These are phyloP conservation scores for Tyrophagus putrescentiae DNA, from an alignment of 1,140 invertebrate genomes.

Conservation along the genomic window DNA sequence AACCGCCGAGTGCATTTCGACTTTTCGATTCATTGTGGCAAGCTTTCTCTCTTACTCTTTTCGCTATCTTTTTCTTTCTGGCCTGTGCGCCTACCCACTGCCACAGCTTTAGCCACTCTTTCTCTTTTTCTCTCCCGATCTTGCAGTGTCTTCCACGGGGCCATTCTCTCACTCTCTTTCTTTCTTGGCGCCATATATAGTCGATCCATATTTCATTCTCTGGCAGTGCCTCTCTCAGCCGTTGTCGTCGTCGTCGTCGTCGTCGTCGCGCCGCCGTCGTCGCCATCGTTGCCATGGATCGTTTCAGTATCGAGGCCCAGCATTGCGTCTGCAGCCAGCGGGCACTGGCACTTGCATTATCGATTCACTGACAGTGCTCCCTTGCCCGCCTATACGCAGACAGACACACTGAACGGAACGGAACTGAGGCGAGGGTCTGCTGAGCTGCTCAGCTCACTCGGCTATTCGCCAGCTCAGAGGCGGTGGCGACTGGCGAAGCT, in stretches of 20 bases:
- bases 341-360: too few species aligned
- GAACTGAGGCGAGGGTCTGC: too few species aligned
- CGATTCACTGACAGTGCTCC: too few species aligned
- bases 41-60: not conserved
- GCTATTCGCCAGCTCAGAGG: too few species aligned
- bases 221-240: not conserved
- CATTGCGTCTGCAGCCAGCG: not conserved
- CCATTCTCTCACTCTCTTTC: slow-evolving; percentile 3
- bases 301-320: not conserved
- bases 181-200: too few species aligned
- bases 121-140: not conserved
- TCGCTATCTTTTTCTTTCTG: not conserved
- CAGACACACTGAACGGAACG: too few species aligned
- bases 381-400: too few species aligned
- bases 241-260: not conserved
- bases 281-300: slow-evolving; percentile 5
- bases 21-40: slow-evolving; percentile 12
- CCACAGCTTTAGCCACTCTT: not conserved
- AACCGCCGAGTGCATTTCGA: not conserved
- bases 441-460: not conserved
- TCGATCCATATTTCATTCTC: slow-evolving; percentile 1
- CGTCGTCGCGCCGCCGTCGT: not conserved
- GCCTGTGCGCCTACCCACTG: too few species aligned
- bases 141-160: slow-evolving; percentile 21
- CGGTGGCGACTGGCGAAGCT: too few species aligned